These are phyloP conservation scores for Myotis myotis DNA, from an alignment of 2,797 vertebrate genomes.

Conservation along the genomic window DNA sequence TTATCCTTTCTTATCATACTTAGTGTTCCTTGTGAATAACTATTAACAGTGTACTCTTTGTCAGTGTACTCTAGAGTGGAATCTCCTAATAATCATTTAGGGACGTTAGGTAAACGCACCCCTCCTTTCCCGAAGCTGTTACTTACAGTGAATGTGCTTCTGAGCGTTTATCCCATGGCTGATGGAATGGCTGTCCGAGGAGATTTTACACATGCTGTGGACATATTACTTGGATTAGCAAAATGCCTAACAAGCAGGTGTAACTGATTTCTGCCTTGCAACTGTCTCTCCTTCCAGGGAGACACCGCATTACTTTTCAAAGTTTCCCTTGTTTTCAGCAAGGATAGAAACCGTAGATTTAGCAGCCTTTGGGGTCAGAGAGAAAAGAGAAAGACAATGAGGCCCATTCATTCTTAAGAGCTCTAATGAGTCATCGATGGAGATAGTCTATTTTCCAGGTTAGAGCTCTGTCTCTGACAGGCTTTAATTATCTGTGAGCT, in stretches of 20 bases:
- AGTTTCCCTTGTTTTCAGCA: slow-evolving; percentile 50
- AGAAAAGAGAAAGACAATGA: slow-evolving; percentile 52
- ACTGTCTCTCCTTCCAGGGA: background rate
- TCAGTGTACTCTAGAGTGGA: background rate
- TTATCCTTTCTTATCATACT: background rate
- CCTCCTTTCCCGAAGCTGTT: background rate
- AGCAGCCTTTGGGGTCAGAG: slow-evolving; percentile 56
- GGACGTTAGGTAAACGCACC: background rate
- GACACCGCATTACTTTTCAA: background rate
- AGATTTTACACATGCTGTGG: background rate
- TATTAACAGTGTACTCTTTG: background rate
- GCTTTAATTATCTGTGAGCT: slow-evolving; percentile 77
- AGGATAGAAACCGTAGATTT: slow-evolving; percentile 47
- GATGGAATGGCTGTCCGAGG: background rate
- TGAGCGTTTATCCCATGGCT: background rate
- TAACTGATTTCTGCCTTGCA: background rate
- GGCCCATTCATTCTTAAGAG: slow-evolving; percentile 51
- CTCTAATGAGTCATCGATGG: slow-evolving; percentile 4
- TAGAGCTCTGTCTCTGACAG: slow-evolving; percentile 65
- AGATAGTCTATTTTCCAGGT: slow-evolving; percentile 49
- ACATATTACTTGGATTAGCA: slow-evolving; percentile 44
- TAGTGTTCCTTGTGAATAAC: background rate
- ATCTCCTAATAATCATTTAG: background rate
- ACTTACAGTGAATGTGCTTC: background rate
- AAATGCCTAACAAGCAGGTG: slow-evolving; percentile 53